Evolutionary conservation across 2,113 vertebrate genomes (phyloP).

Genomic region (Cottus gobio): DNA sequence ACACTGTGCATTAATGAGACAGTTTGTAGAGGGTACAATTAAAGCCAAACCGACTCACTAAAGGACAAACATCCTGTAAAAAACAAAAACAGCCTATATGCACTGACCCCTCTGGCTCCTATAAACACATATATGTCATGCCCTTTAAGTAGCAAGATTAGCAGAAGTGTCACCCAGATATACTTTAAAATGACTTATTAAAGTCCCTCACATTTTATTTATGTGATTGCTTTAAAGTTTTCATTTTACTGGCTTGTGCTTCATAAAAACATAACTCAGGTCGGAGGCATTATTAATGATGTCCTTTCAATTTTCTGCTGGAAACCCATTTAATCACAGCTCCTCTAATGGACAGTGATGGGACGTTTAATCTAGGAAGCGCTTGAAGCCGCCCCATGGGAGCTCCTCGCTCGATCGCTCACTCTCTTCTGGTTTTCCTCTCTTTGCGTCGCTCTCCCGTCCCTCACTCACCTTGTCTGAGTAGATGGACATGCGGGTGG

Average conservation of each 20-base stretch:
- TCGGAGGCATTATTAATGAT: conserved; percentile 62
- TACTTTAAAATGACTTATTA: conserved; percentile 15
- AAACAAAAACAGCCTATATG: not conserved
- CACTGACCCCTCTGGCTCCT: not conserved
- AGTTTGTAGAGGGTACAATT: not conserved
- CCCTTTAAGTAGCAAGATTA: not conserved
- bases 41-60: not conserved
- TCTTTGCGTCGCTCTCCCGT: not conserved
- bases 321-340: conserved; percentile 70
- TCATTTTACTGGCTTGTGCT: conserved; percentile 34
- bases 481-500: conserved; percentile 99
- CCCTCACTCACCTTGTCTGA: conserved; percentile 93
- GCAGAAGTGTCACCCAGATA: conserved; percentile 17
- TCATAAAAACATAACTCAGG: conserved; percentile 49
- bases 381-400: conserved; percentile 57
- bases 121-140: not conserved
- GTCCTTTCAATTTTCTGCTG: conserved; percentile 63
- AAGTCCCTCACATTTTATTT: conserved; percentile 37
- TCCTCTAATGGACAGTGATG: conserved; percentile 67
- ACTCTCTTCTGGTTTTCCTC: conserved; percentile 21
- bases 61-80: not conserved
- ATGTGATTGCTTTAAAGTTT: conserved; percentile 42
- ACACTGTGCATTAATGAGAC: not conserved
- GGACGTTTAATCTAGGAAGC: conserved; percentile 68
- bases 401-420: conserved; percentile 32